Evolutionary conservation across 2,888 invertebrate genomes (phyloP), one percentile per base, ranked within the genome.

Genomic region (Polyploca ridens): DNA sequence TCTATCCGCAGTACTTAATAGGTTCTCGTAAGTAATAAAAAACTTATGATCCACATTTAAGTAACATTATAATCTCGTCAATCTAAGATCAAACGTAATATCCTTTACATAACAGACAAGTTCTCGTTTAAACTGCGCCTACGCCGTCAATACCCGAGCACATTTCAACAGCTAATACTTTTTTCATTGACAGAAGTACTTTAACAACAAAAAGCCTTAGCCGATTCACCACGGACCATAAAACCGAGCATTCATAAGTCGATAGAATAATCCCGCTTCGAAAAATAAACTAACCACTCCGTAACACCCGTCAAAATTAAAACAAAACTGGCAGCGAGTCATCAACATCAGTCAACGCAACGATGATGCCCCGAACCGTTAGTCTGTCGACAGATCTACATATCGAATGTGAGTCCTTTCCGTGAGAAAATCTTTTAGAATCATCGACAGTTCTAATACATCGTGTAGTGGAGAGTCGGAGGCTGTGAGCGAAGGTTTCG

Each of bases 401-500:
- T 84, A 87, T 87, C 85, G 77, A 77, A 76, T 68, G 70, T 79
- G 81, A 83, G 81, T 88, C 88, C 87, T 90, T 90, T 87, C 87
- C 90, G 90, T 92, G 91, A 90, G 91, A 91, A 91, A 88, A 89
- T 87, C 81, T 86, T 80, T 82, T 85, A 79, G 79, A 83, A 84
- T 81, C 81, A 83, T 86, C 84, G 85, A 84, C 84, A 83, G 83
- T 83, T 87, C 84, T 87, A 87, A 88, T 84, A 86, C 85, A 86
- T 89, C 85, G 79, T 83, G 84, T 84, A n/a, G 81, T 83, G 76
- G 79, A 83, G 83, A 79, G 79, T 75, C 76, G 84, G 87, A 90
- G 90, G 90, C 88, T 89, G 89, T 72, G 84, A 84, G 84, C 82
- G 89, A 87, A 90, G 91, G 92, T 89, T 90, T 89, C 83, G 81